A percentile compares a stretch with the other conserved stretches of the same genome.
Conservation (phyloP, 2,888 invertebrate species). For the Psococerastis gibbosa region DNA sequence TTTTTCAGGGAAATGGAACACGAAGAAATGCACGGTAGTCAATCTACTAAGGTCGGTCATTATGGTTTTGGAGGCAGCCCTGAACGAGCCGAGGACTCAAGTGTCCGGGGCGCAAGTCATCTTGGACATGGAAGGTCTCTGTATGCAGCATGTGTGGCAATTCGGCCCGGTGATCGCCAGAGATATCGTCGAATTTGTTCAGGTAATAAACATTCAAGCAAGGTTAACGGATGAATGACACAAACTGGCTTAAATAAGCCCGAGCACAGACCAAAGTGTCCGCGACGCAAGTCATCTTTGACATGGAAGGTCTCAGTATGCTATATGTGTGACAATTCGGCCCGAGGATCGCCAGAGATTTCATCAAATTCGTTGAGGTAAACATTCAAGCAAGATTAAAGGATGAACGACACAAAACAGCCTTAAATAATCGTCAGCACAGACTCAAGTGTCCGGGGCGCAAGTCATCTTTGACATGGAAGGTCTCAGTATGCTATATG, state of each 20-base stretch:
- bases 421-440: no score
- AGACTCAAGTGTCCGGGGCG: conserved; percentile 46
- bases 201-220: no score
- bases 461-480: conserved; percentile 74
- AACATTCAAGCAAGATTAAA: no score
- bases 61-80: conserved; percentile 60
- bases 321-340: no score
- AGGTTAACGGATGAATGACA: no score
- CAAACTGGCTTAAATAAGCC: no score
- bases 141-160: conserved; percentile 64
- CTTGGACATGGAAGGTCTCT: conserved; percentile 71
- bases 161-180: conserved; percentile 73
- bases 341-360: no score
- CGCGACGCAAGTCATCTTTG: no score
- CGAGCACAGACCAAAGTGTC: no score
- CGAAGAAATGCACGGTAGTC: conserved; percentile 53
- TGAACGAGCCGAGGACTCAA: conserved; percentile 50
- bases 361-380: no score
- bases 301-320: no score
- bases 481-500: conserved; percentile 59
- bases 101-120: conserved; percentile 61
- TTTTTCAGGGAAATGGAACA: conserved; percentile 58
- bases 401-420: no score
- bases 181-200: conserved; percentile 66
- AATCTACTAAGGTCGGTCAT: conserved; percentile 72